phyloP scores from a whole-genome alignment of 2,888 invertebrate genomes.

The Aproaerema taeniolella region DNA sequence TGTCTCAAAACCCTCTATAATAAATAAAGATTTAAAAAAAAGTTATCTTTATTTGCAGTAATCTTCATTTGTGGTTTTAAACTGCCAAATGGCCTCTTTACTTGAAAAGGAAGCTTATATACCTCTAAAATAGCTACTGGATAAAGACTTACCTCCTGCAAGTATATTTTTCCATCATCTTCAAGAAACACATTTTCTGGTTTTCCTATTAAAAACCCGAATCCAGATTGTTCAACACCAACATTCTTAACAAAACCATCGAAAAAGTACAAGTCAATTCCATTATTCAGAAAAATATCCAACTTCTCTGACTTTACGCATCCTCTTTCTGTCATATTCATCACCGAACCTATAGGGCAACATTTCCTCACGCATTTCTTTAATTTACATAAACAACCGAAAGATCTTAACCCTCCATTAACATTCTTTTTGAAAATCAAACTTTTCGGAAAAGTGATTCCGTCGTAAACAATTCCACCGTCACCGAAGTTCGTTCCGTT shows the following conservation, averaged over 20 bases:
- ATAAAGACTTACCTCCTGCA: conserved; percentile 62
- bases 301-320: conserved; percentile 29
- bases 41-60: too few species aligned
- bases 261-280: conserved; percentile 34
- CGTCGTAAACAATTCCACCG: conserved; percentile 32
- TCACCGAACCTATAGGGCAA: conserved; percentile 41
- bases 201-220: conserved; percentile 32
- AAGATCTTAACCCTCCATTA: conserved; percentile 34
- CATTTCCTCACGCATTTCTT: conserved; percentile 55
- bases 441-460: conserved; percentile 36
- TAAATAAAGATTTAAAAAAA: too few species aligned
- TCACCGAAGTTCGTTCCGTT: conserved; percentile 26
- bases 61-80: too few species aligned
- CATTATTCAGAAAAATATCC: conserved; percentile 33
- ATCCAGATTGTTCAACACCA: conserved; percentile 25
- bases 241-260: conserved; percentile 29
- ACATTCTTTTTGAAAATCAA: conserved; percentile 38
- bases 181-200: conserved; percentile 39
- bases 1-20: too few species aligned
- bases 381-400: conserved; percentile 50
- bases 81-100: too few species aligned
- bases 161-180: conserved; percentile 31
- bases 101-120: too few species aligned
- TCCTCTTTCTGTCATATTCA: conserved; percentile 9
- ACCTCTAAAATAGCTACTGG: too few species aligned